Conservation (phyloP, 2,113 vertebrate genomes). For the Myiagra hebetior region DNA sequence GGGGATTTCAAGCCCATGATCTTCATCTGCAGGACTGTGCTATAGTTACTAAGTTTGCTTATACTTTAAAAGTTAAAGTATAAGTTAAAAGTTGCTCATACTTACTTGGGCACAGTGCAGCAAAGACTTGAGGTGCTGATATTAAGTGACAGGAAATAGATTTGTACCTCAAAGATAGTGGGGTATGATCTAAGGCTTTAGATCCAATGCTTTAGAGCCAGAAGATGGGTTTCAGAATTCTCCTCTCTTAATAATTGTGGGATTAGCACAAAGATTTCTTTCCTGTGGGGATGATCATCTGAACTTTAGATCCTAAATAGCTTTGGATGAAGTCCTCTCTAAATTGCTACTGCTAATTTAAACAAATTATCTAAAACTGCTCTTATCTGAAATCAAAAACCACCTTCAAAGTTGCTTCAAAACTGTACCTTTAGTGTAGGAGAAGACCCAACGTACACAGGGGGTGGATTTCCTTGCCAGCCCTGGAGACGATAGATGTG, state of each 20-base stretch:
- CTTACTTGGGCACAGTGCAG: background rate
- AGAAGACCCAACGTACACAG: slow-evolving; percentile 93
- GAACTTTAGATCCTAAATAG: background rate
- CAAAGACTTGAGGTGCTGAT: background rate
- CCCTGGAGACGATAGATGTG: slow-evolving; percentile 97
- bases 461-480: slow-evolving; percentile 96
- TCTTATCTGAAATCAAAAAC: background rate
- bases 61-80: too few species aligned
- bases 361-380: background rate
- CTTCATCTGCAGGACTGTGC: background rate
- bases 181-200: background rate
- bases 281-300: background rate
- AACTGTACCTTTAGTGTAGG: slow-evolving; percentile 93
- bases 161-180: background rate
- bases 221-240: background rate
- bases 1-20: background rate
- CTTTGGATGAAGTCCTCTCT: background rate
- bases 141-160: background rate
- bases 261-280: background rate
- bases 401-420: background rate
- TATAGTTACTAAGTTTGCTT: background rate
- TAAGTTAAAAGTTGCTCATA: background rate
- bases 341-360: background rate
- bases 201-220: background rate
- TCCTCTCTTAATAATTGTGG: background rate